These are phyloP conservation scores for Chironomus tepperi DNA, from an alignment of 1,140 invertebrate genomes.

Conservation along the genomic window DNA sequence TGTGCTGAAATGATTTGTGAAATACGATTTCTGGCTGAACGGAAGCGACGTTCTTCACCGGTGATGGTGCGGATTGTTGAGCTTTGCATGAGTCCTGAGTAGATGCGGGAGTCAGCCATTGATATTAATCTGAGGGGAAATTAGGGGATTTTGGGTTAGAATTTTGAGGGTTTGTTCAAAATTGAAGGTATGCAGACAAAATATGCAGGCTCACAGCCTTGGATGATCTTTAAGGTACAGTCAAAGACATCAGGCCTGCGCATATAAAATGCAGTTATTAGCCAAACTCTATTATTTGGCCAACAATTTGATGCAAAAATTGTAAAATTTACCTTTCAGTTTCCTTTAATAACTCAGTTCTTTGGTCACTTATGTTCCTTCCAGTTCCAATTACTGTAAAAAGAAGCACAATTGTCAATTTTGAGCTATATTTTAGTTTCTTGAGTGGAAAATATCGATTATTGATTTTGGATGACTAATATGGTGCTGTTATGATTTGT, in stretches of 20 bases:
- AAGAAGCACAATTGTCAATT: neutral
- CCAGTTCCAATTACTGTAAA: neutral
- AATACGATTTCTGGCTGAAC: neutral
- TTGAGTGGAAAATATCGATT: too few relatives aligned
- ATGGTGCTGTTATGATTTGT: too few relatives aligned
- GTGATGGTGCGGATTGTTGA: neutral
- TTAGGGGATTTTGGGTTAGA: neutral
- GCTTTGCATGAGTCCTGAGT: neutral
- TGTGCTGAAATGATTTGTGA: neutral
- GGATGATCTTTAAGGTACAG: too few relatives aligned
- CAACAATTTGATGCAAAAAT: neutral
- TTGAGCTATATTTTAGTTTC: too few relatives aligned
- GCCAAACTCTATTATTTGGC: too few relatives aligned
- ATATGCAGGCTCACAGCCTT: too few relatives aligned
- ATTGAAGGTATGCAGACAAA: too few relatives aligned
- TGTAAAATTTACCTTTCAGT: neutral
- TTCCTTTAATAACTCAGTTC: neutral
- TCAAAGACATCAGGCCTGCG: too few relatives aligned
- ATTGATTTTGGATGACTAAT: too few relatives aligned
- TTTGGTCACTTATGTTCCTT: neutral
- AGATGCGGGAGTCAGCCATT: neutral
- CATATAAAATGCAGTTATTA: too few relatives aligned
- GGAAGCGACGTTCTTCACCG: neutral
- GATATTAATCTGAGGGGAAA: neutral
- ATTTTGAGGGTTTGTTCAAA: too few relatives aligned